Evolutionary conservation across 2,113 vertebrate genomes (phyloP), one percentile per base, ranked within the genome.

Genomic region (Spermophilus dauricus): DNA sequence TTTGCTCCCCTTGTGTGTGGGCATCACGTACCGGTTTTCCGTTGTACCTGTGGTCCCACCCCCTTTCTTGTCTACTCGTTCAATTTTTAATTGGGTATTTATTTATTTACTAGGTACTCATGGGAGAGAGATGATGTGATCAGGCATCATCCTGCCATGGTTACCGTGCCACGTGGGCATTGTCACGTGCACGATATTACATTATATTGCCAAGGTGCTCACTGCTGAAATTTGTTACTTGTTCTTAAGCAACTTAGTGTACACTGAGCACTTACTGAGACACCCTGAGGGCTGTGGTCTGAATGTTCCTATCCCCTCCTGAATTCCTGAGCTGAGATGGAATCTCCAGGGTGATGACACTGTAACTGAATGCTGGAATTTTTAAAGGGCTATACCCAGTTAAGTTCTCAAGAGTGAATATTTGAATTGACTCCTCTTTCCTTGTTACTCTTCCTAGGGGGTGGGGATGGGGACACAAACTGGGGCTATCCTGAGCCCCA

Each of bases 101-200:
- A 2, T 75, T 45, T 45, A 61, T 42, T 67, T 32, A 45, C 8
- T 28, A 78, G 39, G 53, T 6, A 22, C 30, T 30, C 11, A 13
- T 13, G 61, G 42, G 61, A 87, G 30, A 48, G 70, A 56, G 4
- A 26, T 22, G 61, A 22, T 12, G n/a, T 9, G 17, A 34, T 42
- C 30, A 4, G 51, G 51, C 34, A n/a, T 24, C 4, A 5, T 22
- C 22, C 30, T 91, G 11, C 28, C 22, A 10, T 24, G 63, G 63
- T 48, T 0, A 3, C 30, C 42, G 24, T 4, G 26, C 63, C 81
- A 20, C 12, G 18, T 13, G 10, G 45, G 24, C 34, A 30, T 45
- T 53, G 39, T 16, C 26, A 17, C 1, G 0, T 4, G 5, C 10
- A 8, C 16, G 39, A 5, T 16, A 2, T 56, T 34, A 3, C 1